A percentile compares a stretch with the other conserved stretches of the same genome.
phyloP scores from a whole-genome alignment of 2,113 vertebrate species.

The Crotophaga sulcirostris region DNA sequence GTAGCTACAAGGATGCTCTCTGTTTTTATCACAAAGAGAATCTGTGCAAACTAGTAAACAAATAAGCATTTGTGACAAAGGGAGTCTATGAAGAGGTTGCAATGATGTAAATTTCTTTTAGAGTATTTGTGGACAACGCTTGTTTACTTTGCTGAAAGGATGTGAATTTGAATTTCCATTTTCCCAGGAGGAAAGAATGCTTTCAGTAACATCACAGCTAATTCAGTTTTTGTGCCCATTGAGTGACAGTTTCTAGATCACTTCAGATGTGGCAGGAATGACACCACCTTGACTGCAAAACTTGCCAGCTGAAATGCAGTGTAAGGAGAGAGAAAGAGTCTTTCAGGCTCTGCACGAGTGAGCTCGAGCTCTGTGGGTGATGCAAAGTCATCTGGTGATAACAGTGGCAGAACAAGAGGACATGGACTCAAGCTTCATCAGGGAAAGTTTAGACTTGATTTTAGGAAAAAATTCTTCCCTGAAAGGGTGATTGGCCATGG shows the following conservation, averaged over 20 bases:
- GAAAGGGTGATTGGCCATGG: too few relatives aligned
- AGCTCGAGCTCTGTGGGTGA: background rate
- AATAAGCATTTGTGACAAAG: background rate
- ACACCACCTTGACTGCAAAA: background rate
- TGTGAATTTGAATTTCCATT: background rate
- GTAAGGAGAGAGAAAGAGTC: background rate
- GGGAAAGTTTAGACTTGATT: too few relatives aligned
- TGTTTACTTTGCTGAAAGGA: background rate
- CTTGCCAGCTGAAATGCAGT: background rate
- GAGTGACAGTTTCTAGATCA: background rate
- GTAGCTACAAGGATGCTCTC: background rate
- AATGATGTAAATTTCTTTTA: background rate
- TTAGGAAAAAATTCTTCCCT: too few relatives aligned
- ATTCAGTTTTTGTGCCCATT: background rate
- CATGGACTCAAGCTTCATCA: too few relatives aligned
- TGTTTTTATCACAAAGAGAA: background rate
- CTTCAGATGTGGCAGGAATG: background rate
- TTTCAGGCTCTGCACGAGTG: background rate
- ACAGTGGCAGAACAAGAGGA: too few relatives aligned
- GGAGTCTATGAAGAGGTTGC: background rate
- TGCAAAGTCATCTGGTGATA: too few relatives aligned
- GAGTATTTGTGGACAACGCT: background rate
- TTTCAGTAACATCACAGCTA: background rate
- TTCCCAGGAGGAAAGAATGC: background rate
- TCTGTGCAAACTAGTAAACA: background rate